Base-by-base conservation (phyloP, 2,113 vertebrate species). In the Corvus hawaiiensis region DNA sequence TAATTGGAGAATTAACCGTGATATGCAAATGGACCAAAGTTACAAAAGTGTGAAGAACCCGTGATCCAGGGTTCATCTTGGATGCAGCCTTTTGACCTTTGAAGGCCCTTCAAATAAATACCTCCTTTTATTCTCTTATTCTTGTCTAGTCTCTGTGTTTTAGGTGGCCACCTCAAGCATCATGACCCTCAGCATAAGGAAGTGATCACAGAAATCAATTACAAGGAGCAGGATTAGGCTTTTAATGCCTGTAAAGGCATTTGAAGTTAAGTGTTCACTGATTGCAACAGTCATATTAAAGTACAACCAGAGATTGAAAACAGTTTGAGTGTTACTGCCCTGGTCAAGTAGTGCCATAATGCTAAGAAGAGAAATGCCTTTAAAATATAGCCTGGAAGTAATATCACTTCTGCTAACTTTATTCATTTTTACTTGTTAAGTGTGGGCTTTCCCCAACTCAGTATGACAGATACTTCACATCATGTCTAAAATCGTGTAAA, bases 201-300 rank as follows among this genome's bases (percentile, higher is more conserved):
- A 55, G 4, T 58, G 66, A 75, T 82, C 58, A 68, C 3, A 2
- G 39, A 91, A 51, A 19, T 81, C 19, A 59, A 37, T 58, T 44
- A 51, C 15, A 63, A 39, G 55, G 23, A 17, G 10, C 7, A 94
- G 23, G 22, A 85, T 90, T 67, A 94, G 78, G 13, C 9, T 89
- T 91, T 79, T 93, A 88, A 58, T 49, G 23, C 84, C 51, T 91
- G 21, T 54, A 88, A 73, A 83, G 32, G 33, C 52, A 27, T 89
- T 56, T 85, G 66, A 87, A 90, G 66, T 16, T 32, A 67, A 74
- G 5, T 54, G 39, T 76, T 88, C 41, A 17, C 82, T 80, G 55
- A 88, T 58, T 73, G 14, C 41, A 80, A 28, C 16, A 90, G 30
- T 73, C 41, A 44, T 58, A 66, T 76, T 69, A 76, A 93, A 58